These are phyloP conservation scores for Hylaeus anthracinus DNA, from an alignment of 1,140 invertebrate species.

Conservation along the genomic window DNA sequence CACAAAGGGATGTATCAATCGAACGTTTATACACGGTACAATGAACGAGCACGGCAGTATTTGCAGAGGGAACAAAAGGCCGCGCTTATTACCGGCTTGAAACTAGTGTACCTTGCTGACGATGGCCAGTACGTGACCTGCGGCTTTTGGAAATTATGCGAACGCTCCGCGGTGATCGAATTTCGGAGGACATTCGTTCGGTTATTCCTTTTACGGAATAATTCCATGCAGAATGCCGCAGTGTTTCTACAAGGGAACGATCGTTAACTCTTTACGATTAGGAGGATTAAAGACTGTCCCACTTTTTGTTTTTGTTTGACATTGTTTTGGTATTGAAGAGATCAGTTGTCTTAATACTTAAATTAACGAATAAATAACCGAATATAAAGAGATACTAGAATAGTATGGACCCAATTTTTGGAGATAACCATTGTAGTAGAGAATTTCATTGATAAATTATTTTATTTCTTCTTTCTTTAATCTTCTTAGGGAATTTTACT, in stretches of 20 bases:
- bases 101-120: not conserved
- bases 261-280: too few relatives aligned
- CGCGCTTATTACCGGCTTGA: slow-evolving; percentile 7
- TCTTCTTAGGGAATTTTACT: too few relatives aligned
- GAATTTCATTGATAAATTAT: too few relatives aligned
- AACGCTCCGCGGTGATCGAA: not conserved
- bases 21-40: slow-evolving; percentile 23
- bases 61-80: slow-evolving; percentile 18
- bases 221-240: not conserved
- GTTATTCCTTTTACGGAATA: not conserved
- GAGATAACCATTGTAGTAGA: too few relatives aligned
- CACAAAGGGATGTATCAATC: slow-evolving; percentile 31
- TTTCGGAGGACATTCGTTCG: not conserved
- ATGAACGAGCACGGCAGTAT: not conserved
- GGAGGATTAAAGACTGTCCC: too few relatives aligned
- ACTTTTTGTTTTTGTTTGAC: too few relatives aligned
- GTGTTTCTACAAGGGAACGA: not conserved
- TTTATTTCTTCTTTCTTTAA: too few relatives aligned
- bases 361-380: too few relatives aligned
- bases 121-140: not conserved
- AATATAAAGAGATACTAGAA: too few relatives aligned
- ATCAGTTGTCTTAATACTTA: too few relatives aligned
- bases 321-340: too few relatives aligned
- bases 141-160: not conserved
- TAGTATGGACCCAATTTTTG: too few relatives aligned